Evolutionary conservation across 2,888 invertebrate species (phyloP).

Genomic region (Leptarthrus brevirostris): DNA sequence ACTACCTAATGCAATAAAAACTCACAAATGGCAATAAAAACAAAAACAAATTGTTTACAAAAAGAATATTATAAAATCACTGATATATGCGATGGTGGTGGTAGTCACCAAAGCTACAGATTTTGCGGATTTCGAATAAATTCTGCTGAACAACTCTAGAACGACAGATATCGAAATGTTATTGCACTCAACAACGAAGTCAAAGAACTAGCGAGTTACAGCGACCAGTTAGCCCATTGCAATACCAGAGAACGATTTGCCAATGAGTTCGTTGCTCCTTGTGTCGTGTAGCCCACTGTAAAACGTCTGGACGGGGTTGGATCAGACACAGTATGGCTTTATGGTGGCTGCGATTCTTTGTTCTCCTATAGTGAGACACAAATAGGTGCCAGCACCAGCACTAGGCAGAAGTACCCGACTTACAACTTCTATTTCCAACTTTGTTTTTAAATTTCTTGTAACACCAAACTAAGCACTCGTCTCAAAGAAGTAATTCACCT

Average conservation of each 20-base stretch:
- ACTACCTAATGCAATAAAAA: too few species aligned
- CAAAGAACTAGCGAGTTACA: conserved; percentile 31
- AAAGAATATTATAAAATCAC: too few species aligned
- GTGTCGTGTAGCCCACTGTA: neutral
- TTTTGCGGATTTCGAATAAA: neutral
- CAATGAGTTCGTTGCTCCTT: conserved; percentile 42
- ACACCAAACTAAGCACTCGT: too few species aligned
- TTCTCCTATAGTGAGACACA: conserved; percentile 10
- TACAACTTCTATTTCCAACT: too few species aligned
- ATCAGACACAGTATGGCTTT: neutral
- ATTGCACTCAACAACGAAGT: conserved; percentile 20
- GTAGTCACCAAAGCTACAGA: neutral
- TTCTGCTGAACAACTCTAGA: neutral
- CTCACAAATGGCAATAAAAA: too few species aligned
- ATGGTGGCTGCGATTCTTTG: conserved; percentile 30
- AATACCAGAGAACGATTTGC: conserved; percentile 7
- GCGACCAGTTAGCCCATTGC: conserved; percentile 19
- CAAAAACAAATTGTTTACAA: too few species aligned
- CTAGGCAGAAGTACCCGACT: too few species aligned
- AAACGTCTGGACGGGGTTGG: neutral
- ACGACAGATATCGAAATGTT: conserved; percentile 28
- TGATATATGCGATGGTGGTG: too few species aligned
- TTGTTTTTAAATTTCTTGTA: too few species aligned
- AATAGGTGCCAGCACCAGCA: neutral
- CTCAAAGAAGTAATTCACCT: too few species aligned